Percentiles rank a stretch among this genome's conserved stretches.
Evolutionary conservation across 37 sponge, comb jelly and placozoan species (phyloP).

Genomic region (Petrosia ficiformis): DNA sequence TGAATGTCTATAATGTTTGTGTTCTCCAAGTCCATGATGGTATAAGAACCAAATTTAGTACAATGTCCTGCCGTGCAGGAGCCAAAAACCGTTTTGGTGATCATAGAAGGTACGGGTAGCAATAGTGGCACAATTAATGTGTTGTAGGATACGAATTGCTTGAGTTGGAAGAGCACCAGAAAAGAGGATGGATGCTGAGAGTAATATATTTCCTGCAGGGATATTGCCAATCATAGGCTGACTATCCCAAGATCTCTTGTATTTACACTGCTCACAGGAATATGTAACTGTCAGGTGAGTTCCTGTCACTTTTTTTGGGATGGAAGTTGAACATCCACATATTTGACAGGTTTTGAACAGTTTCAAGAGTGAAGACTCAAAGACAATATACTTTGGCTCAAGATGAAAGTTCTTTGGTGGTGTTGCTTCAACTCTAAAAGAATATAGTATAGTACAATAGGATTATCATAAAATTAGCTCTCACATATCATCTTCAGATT

Average conservation of each 20-base stretch:
- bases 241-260: conserved; percentile 25
- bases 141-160: conserved; percentile 21
- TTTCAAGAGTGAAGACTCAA: conserved; percentile 10
- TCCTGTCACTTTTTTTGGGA: neutral
- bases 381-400: conserved; percentile 32
- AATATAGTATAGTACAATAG: too few species aligned
- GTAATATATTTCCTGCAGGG: conserved; percentile 54
- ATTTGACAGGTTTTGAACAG: conserved; percentile 22
- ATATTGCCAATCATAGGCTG: conserved; percentile 29
- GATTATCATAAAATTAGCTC: too few species aligned
- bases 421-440: too few species aligned
- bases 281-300: conserved; percentile 17
- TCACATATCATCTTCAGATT: too few species aligned
- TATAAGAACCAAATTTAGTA: conserved; percentile 64
- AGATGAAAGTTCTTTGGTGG: too few species aligned
- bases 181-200: conserved; percentile 44
- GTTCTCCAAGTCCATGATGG: conserved; percentile 31
- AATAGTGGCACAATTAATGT: conserved; percentile 13
- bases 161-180: conserved; percentile 51
- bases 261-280: conserved; percentile 11
- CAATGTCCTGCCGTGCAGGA: conserved; percentile 67
- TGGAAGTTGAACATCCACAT: neutral
- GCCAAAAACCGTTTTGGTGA: conserved; percentile 45
- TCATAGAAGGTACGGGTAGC: conserved; percentile 39
- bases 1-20: conserved; percentile 40